Evolutionary conservation across 2,888 invertebrate species (phyloP), one percentile per base, ranked within the genome.

Genomic region (Theristus sp.): DNA sequence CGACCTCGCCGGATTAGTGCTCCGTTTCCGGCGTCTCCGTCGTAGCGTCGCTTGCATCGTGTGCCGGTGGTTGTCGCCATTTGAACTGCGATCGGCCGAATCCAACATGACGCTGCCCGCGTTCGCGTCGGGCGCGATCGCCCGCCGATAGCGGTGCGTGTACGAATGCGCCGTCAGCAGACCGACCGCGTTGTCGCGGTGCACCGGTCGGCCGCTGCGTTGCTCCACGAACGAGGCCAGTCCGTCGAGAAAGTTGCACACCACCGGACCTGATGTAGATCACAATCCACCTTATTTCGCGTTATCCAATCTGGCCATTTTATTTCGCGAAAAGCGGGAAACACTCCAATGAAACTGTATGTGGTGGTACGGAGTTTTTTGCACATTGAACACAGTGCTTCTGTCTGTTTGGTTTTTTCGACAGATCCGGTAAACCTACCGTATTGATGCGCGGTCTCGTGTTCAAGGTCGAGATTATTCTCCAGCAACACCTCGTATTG

Each of bases 221-320:
- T 67, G 65, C 60, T 68, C 68, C 6, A 46, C 46, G 22, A 46
- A 1, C 57, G 64, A 60, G 57, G 69, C 67, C 28, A 72, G 64
- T 10, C 69, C 70, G 46, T 67, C 66, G 29, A 72, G 65, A 63
- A 72, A 72, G 57, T 69, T 68, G 64, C 72, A 72, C n/a, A 70
- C 66, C 3, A 70, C 65, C n/a, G 66, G 65, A 26, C 66, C 71
- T 71, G 63, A 49, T n/a, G n/a, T n/a, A n/a, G n/a, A n/a, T n/a
- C n/a, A n/a, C n/a, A n/a, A 68, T n/a, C n/a, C n/a, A n/a, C n/a
- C n/a, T n/a, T n/a, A n/a, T n/a, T n/a, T n/a, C n/a, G n/a, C n/a
- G n/a, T n/a, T n/a, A n/a, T n/a, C n/a, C n/a, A n/a, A n/a, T n/a
- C n/a, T n/a, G n/a, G n/a, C n/a, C n/a, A n/a, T n/a, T n/a, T n/a